Percentiles rank a stretch among this genome's conserved stretches.
Conservation (phyloP, 2,797 vertebrate species). For the Euthynnus affinis region DNA sequence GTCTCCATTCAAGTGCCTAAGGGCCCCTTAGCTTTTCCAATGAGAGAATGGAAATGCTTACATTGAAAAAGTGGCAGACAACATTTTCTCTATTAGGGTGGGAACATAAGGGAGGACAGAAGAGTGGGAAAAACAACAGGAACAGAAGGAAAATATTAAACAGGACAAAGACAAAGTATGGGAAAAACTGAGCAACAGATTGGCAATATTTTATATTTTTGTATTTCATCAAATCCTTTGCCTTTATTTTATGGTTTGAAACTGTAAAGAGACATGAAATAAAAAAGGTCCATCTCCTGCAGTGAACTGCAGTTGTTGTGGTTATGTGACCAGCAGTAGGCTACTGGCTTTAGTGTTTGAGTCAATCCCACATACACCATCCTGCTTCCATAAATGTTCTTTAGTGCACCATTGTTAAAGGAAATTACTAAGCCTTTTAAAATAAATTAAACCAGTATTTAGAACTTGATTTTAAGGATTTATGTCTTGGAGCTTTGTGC, state of each 20-base stretch:
- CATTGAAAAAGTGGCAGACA: slow-evolving; percentile 56
- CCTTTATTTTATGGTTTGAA: too few species aligned
- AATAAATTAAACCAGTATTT: not conserved
- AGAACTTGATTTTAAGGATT: not conserved
- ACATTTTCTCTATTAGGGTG: slow-evolving; percentile 50
- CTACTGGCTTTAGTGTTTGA: not conserved
- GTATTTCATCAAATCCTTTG: not conserved
- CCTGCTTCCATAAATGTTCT: not conserved
- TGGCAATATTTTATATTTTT: not conserved
- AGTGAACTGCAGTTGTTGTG: too few species aligned
- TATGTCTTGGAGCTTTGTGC: too few species aligned
- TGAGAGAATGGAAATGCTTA: slow-evolving; percentile 45
- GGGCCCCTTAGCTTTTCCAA: slow-evolving; percentile 49
- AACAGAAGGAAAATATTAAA: slow-evolving; percentile 15
- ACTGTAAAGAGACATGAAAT: too few species aligned
- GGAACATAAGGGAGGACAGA: slow-evolving; percentile 27
- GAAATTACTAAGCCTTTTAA: not conserved
- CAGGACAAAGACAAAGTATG: not conserved
- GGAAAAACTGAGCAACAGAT: not conserved
- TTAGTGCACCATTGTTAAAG: not conserved
- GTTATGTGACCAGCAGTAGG: too few species aligned
- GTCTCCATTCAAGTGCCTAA: slow-evolving; percentile 50
- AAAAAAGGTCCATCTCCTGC: too few species aligned
- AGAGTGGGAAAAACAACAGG: slow-evolving; percentile 4
- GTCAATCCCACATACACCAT: not conserved